Conservation (phyloP, 2,888 invertebrate species). For the Mythimna pallens region DNA sequence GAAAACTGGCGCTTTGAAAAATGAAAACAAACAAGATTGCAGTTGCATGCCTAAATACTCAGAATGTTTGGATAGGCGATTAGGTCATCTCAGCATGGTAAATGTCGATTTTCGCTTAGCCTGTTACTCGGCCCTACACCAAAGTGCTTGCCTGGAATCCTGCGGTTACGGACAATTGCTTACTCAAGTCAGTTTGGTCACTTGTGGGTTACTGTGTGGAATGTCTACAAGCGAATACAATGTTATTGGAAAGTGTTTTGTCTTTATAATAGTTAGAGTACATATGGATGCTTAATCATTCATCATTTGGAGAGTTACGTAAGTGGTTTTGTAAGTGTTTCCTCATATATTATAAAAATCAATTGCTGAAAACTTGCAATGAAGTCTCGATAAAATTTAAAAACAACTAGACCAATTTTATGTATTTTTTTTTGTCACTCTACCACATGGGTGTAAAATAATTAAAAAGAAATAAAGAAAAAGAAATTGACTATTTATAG, state of each 20-base stretch:
- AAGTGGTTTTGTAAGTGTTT: neutral
- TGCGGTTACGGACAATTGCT: conserved; percentile 28
- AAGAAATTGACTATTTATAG: too few species aligned
- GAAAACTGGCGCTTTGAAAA: too few species aligned
- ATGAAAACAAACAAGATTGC: too few species aligned
- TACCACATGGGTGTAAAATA: too few species aligned
- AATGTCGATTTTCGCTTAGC: neutral
- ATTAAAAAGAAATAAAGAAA: too few species aligned
- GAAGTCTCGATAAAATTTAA: too few species aligned
- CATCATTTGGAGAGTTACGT: too few species aligned
- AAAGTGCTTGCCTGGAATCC: neutral
- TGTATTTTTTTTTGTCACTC: too few species aligned
- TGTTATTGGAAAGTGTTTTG: neutral
- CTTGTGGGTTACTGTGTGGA: conserved; percentile 15
- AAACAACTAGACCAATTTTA: too few species aligned
- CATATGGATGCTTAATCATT: too few species aligned
- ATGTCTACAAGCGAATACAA: neutral
- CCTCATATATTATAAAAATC: too few species aligned
- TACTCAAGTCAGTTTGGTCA: conserved; percentile 17
- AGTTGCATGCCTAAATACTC: neutral
- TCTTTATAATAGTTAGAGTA: neutral
- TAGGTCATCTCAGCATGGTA: neutral
- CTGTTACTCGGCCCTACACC: neutral
- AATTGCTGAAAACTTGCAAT: neutral
- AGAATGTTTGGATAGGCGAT: neutral